Percentiles rank a stretch among this genome's conserved stretches.
Evolutionary conservation across 64 coral and sea anemone genomes (phyloP).

Genomic region (Stichodactyla helianthus): DNA sequence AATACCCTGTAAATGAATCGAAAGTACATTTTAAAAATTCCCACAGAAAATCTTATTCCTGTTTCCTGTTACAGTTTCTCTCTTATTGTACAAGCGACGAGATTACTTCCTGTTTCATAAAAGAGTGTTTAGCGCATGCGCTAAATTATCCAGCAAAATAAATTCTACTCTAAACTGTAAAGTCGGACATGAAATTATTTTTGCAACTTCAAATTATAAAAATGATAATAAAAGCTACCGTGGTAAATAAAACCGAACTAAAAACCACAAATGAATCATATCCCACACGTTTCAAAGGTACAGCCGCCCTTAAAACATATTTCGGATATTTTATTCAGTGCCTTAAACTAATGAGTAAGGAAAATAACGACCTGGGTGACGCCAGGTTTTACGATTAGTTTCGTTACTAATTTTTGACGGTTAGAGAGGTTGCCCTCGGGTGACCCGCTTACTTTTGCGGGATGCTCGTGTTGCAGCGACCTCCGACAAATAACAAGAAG

Average conservation of each 20-base stretch:
- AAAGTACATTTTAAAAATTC: no score
- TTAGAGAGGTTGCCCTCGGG: slow-evolving; percentile 68
- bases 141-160: no score
- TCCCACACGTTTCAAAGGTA: neutral
- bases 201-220: neutral
- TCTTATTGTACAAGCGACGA: no score
- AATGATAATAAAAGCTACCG: neutral
- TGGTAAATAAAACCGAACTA: neutral
- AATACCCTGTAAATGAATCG: no score
- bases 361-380: slow-evolving; percentile 99
- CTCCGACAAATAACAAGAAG: slow-evolving; percentile 27
- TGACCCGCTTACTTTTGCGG: slow-evolving; percentile 95
- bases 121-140: no score
- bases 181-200: neutral
- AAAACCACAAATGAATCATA: neutral
- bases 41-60: no score
- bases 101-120: no score
- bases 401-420: slow-evolving; percentile 64
- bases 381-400: slow-evolving; percentile 92
- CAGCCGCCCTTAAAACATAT: neutral
- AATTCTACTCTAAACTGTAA: neutral
- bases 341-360: slow-evolving; percentile 99
- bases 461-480: slow-evolving; percentile 73
- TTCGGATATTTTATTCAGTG: neutral
- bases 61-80: no score